Conservation (phyloP, 2,888 invertebrate genomes). For the Cheilosia grossa region DNA sequence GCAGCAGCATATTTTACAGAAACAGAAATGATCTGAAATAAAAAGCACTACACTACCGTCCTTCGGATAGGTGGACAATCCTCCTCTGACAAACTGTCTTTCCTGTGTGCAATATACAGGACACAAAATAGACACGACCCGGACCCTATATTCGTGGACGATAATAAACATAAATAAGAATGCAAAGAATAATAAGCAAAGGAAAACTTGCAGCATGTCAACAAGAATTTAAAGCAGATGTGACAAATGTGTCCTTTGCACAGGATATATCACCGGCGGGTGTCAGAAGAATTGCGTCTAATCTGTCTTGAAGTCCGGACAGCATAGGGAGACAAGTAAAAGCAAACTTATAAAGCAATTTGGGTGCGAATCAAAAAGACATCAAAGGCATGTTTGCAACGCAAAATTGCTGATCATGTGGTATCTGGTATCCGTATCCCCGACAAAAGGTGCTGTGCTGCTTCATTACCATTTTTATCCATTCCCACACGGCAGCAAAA, state of each 20-base stretch:
- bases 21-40: slow-evolving; percentile 59
- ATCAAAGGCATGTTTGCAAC: slow-evolving; percentile 60
- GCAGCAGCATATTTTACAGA: slow-evolving; percentile 60
- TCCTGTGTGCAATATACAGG: slow-evolving; percentile 56
- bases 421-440: slow-evolving; percentile 7
- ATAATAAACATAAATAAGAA: slow-evolving; percentile 76
- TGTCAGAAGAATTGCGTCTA: slow-evolving; percentile 47
- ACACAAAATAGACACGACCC: slow-evolving; percentile 29
- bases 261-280: slow-evolving; percentile 14
- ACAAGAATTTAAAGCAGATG: slow-evolving; percentile 67
- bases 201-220: slow-evolving; percentile 71
- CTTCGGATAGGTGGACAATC: slow-evolving; percentile 37
- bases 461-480: slow-evolving; percentile 68
- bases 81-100: slow-evolving; percentile 61
- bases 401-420: slow-evolving; percentile 65
- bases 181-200: slow-evolving; percentile 48
- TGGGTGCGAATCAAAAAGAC: slow-evolving; percentile 64
- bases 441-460: slow-evolving; percentile 57
- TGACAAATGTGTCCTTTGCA: slow-evolving; percentile 64
- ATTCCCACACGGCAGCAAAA: slow-evolving; percentile 11
- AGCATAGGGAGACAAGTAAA: slow-evolving; percentile 30
- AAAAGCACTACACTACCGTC: slow-evolving; percentile 23
- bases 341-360: slow-evolving; percentile 44
- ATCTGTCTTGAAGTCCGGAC: slow-evolving; percentile 43
- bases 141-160: slow-evolving; percentile 30